Evolutionary conservation across 2,113 vertebrate species (phyloP).

Genomic region (Plotosus lineatus): DNA sequence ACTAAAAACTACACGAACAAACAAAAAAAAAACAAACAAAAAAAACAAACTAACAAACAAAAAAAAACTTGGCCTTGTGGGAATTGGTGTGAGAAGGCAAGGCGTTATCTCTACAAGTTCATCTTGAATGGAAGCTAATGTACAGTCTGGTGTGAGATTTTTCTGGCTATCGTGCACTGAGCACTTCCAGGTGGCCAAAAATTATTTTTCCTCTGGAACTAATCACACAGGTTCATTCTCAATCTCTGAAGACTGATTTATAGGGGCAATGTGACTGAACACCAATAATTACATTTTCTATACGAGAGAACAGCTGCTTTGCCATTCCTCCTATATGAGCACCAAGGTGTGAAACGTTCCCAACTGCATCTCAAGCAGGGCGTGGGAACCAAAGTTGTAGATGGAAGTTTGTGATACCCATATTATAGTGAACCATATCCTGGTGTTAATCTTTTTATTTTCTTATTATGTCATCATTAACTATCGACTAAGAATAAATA

Average conservation of each 20-base stretch:
- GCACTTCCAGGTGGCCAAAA: slow-evolving; percentile 76
- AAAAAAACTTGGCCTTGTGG: no score
- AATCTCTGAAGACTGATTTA: slow-evolving; percentile 77
- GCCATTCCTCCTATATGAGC: slow-evolving; percentile 54
- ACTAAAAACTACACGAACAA: no score
- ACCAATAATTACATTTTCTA: slow-evolving; percentile 67
- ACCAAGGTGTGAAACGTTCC: slow-evolving; percentile 53
- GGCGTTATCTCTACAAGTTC: neutral
- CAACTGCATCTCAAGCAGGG: slow-evolving; percentile 22
- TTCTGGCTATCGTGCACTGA: slow-evolving; percentile 56
- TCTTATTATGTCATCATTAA: neutral
- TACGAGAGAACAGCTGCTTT: slow-evolving; percentile 54
- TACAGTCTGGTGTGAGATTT: slow-evolving; percentile 26
- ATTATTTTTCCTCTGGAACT: slow-evolving; percentile 75
- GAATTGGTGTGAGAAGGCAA: no score
- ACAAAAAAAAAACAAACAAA: neutral
- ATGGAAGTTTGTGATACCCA: slow-evolving; percentile 7
- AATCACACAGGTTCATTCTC: slow-evolving; percentile 77
- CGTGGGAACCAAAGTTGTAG: slow-evolving; percentile 37
- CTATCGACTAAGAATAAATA: neutral
- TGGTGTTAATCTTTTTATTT: neutral
- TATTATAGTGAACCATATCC: slow-evolving; percentile 7
- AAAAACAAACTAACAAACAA: no score
- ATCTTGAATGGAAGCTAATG: neutral
- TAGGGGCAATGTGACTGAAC: slow-evolving; percentile 65